phyloP scores from a whole-genome alignment of 1,140 invertebrate species.

The Hypothenemus hampei region DNA sequence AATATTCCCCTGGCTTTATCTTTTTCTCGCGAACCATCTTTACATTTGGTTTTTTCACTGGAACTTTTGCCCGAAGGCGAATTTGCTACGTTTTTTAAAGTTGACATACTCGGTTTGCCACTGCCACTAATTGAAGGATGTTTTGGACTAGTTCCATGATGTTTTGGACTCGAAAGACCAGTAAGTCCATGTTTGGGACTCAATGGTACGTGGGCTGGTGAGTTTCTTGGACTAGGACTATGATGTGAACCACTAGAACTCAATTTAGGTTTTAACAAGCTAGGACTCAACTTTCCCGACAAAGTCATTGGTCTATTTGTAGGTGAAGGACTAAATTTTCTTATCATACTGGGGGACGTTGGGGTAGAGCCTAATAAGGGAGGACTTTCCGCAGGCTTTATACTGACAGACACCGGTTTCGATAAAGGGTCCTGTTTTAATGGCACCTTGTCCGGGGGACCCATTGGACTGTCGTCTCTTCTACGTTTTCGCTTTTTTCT shows the following conservation, averaged over 20 bases:
- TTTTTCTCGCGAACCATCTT: constrained; percentile 55
- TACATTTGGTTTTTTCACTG: constrained; percentile 40
- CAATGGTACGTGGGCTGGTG: constrained; percentile 61
- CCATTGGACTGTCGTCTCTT: constrained; percentile 73
- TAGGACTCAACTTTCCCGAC: constrained; percentile 56
- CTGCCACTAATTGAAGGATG: constrained; percentile 63
- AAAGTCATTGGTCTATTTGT: constrained; percentile 47
- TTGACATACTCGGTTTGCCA: constrained; percentile 84
- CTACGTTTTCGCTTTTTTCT: constrained; percentile 72
- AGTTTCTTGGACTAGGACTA: constrained; percentile 70
- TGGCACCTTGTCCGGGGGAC: constrained; percentile 75
- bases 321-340: constrained; percentile 66
- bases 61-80: constrained; percentile 51
- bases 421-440: constrained; percentile 65
- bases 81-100: constrained; percentile 73
- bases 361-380: constrained; percentile 51
- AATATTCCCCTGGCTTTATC: constrained; percentile 51
- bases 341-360: constrained; percentile 57
- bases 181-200: constrained; percentile 58
- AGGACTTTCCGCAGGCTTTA: constrained; percentile 65
- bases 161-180: constrained; percentile 58
- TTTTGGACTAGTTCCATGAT: constrained; percentile 62
- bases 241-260: constrained; percentile 55
- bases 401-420: constrained; percentile 68
- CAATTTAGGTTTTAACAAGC: constrained; percentile 47